A percentile compares a stretch with the other conserved stretches of the same genome.
Evolutionary conservation across 2,113 vertebrate species (phyloP).

Genomic region (Ageneiosus marmoratus): DNA sequence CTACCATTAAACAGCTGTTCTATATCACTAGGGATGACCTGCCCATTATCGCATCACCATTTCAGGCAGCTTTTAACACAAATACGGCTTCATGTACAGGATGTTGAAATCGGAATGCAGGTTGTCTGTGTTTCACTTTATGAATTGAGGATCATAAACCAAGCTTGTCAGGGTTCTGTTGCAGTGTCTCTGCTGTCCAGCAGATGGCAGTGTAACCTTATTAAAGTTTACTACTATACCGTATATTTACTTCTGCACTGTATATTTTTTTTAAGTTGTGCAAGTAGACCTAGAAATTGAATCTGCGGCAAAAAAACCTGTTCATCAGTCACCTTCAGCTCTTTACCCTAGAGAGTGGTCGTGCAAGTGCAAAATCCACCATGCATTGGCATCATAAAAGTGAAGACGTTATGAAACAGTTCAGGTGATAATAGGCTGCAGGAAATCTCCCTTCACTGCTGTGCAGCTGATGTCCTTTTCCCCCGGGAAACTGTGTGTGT

Average conservation of each 20-base stretch:
- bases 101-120: background rate
- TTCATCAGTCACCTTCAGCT: conserved; percentile 1
- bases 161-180: background rate
- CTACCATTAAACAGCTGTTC: background rate
- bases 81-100: background rate
- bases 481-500: conserved; percentile 11
- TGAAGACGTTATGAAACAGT: background rate
- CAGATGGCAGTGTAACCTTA: conserved; percentile 36
- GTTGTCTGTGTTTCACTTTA: background rate
- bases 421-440: conserved; percentile 19
- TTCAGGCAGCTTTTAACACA: background rate
- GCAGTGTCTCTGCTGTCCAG: conserved; percentile 6
- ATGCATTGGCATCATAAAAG: background rate
- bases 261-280: background rate
- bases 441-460: conserved; percentile 18
- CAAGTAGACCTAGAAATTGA: conserved; percentile 10
- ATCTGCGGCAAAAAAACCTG: background rate
- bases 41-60: background rate
- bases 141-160: background rate
- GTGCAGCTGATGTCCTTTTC: conserved; percentile 19
- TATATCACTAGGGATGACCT: background rate
- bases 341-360: background rate
- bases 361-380: background rate
- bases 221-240: background rate
- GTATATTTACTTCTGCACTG: too few relatives aligned